These are phyloP conservation scores for Musca vetustissima DNA, from an alignment of 1,140 invertebrate species.

Conservation along the genomic window DNA sequence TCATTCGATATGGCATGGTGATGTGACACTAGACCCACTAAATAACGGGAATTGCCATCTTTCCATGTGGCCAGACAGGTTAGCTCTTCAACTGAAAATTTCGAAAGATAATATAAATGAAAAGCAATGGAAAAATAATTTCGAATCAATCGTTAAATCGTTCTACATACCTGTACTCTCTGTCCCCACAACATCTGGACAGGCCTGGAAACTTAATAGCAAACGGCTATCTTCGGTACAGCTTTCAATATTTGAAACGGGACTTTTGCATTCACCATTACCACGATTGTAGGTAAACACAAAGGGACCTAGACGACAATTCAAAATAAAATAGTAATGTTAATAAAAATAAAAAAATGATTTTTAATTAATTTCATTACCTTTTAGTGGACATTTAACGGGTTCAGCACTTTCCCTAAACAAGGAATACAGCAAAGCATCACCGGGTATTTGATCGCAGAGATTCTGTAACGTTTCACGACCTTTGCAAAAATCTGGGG, in stretches of 20 bases:
- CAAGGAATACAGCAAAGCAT: constrained; percentile 84
- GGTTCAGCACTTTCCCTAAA: constrained; percentile 79
- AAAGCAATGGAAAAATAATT: neutral
- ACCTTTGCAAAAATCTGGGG: constrained; percentile 75
- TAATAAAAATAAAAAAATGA: constrained; percentile 3
- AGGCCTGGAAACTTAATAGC: constrained; percentile 87
- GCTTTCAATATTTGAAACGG: constrained; percentile 82
- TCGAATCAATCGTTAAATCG: neutral
- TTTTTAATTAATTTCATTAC: constrained; percentile 42
- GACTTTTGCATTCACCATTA: constrained; percentile 79
- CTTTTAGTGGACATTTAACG: constrained; percentile 80
- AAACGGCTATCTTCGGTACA: constrained; percentile 87
- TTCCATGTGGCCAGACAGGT: constrained; percentile 87
- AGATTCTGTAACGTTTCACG: constrained; percentile 73
- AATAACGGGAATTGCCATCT: constrained; percentile 82
- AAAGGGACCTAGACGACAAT: constrained; percentile 44
- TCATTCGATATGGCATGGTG: constrained; percentile 86
- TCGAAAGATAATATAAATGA: constrained; percentile 19
- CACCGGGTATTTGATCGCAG: constrained; percentile 83
- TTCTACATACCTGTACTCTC: constrained; percentile 72
- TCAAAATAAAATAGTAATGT: no score
- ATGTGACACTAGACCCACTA: constrained; percentile 75
- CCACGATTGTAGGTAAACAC: constrained; percentile 68
- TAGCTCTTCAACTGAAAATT: constrained; percentile 76
- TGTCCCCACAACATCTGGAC: constrained; percentile 82